These are phyloP conservation scores for Eupithecia vulgata DNA, from an alignment of 2,888 invertebrate genomes.

Conservation along the genomic window DNA sequence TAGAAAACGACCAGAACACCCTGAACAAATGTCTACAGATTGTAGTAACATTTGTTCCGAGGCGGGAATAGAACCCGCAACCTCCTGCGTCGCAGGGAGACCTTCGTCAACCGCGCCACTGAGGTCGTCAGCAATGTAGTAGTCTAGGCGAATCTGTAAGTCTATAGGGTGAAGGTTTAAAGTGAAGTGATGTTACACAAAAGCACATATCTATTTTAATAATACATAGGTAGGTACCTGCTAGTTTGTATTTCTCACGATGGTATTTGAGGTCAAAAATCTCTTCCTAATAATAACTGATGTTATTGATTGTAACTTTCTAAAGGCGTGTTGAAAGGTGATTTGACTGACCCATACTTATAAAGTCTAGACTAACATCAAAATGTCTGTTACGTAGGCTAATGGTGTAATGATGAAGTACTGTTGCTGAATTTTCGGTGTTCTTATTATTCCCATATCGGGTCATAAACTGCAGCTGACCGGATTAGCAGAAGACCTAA, in stretches of 20 bases:
- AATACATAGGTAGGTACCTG: background rate
- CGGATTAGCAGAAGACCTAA: too few relatives aligned
- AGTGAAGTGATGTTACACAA: background rate
- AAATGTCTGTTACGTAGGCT: background rate
- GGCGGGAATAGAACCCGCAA: too few relatives aligned
- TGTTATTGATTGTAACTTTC: conserved; percentile 7
- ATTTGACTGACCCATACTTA: background rate
- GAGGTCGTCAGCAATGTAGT: too few relatives aligned
- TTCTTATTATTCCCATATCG: too few relatives aligned
- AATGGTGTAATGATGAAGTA: background rate
- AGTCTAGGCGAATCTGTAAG: background rate
- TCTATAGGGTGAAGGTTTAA: background rate
- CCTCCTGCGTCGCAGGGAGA: too few relatives aligned
- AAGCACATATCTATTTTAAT: background rate
- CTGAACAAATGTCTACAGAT: too few relatives aligned
- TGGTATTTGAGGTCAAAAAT: conserved; percentile 5
- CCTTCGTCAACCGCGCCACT: too few relatives aligned
- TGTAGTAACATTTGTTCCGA: too few relatives aligned
- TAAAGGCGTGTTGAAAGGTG: conserved; percentile 2
- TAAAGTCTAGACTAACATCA: background rate
- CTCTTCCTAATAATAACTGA: background rate
- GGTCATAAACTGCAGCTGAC: too few relatives aligned
- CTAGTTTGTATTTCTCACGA: background rate
- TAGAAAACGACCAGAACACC: too few relatives aligned
- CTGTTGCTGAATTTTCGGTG: too few relatives aligned